phyloP scores from a whole-genome alignment of 2,888 invertebrate genomes.

The Patella pellucida region DNA sequence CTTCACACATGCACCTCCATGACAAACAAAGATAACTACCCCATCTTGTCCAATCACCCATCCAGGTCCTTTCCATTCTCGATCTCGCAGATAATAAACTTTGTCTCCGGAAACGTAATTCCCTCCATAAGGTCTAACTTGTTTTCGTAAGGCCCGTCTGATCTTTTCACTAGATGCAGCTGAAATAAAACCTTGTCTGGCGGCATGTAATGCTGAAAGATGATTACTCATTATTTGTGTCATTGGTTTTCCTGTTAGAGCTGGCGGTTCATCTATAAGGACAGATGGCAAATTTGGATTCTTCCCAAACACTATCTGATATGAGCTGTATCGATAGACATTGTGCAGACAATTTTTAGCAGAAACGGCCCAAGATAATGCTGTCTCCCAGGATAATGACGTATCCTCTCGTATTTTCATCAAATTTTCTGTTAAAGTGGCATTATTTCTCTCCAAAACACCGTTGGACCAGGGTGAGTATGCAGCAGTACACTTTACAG shows the following conservation, averaged over 20 bases:
- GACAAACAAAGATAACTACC: conserved; percentile 39
- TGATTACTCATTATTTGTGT: conserved; percentile 13
- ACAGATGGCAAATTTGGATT: conserved; percentile 27
- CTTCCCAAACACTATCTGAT: conserved; percentile 21
- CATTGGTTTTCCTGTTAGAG: conserved; percentile 22
- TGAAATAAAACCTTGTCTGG: conserved; percentile 6
- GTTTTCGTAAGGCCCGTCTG: conserved; percentile 28
- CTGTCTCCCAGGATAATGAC: conserved; percentile 23
- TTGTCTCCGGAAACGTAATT: conserved; percentile 22
- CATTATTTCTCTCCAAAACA: conserved; percentile 19
- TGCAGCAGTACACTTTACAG: conserved; percentile 17
- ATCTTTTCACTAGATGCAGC: conserved; percentile 27
- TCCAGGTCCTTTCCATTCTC: conserved; percentile 39
- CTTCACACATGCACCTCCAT: conserved; percentile 35
- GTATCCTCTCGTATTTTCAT: conserved; percentile 23
- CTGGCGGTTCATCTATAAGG: conserved; percentile 22
- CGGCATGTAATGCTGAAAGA: conserved; percentile 10
- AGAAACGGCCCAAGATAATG: conserved; percentile 15
- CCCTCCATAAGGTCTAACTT: conserved; percentile 23
- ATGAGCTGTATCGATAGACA: conserved; percentile 19
- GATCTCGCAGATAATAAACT: conserved; percentile 37
- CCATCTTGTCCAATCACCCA: conserved; percentile 40
- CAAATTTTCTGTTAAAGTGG: conserved; percentile 24
- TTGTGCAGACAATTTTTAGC: conserved; percentile 19
- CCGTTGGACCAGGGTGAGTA: conserved; percentile 18